Base-by-base conservation (phyloP, 2,113 vertebrate genomes). In the Tinamus guttatus region DNA sequence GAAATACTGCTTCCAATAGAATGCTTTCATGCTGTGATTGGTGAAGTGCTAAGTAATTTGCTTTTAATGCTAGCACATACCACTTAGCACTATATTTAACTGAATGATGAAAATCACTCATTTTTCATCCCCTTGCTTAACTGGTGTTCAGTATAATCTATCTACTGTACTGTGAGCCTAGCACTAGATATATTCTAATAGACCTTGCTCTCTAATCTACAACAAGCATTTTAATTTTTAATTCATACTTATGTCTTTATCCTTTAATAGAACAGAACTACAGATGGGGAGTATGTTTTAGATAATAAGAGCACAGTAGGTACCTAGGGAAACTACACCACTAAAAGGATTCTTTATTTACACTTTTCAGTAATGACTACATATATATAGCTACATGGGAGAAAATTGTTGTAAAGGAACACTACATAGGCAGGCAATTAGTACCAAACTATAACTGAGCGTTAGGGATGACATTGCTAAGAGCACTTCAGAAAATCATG, bases 21-120 rank as follows among this genome's bases (percentile, higher is more conserved):
- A 97, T 71, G 90, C 36, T 89, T 74, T 94, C 98, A 96, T 91
- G 97, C 98, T 98, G 98, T 98, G 98, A 97, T 90, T 98, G 97
- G 91, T 97, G 97, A 98, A 98, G 98, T 98, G 97, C 94, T 97
- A 97, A 98, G 97, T 98, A 98, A 98, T 98, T 98, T 98, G 95
- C 97, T 97, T 98, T 97, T 98, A 98, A 98, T 98, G 98, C 93
- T 95, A 96, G 96, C 89, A 80, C 91, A 95, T 98, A 98, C 97
- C 93, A 97, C 94, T 98, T 98, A 98, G 96, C 94, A 97, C 95
- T 96, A 94, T 98, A 97, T 98, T 98, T 98, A 98, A 98, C 96
- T 79, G 91, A 97, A 97, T 95, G 94, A 97, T 95, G 95, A 98
- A 98, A 98, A 98, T 97, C 97, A 97, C 85, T 97, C 97, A 98